Evolutionary conservation across 64 coral and sea anemone species (phyloP).

Genomic region (Acropora yongei): DNA sequence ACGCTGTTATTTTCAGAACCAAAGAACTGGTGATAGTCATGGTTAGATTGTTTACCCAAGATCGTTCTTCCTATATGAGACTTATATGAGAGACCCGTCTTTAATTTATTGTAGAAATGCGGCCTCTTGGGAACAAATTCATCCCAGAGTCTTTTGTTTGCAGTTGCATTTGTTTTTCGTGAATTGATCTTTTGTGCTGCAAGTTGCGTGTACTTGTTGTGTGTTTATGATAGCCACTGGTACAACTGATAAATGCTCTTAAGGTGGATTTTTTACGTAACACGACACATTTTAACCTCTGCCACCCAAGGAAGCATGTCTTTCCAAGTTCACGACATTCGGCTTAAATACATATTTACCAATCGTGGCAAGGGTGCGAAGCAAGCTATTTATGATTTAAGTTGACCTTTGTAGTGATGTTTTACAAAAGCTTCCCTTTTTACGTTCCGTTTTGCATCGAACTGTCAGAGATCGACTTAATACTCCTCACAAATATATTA

Average conservation of each 20-base stretch:
- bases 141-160: not conserved
- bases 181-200: not conserved
- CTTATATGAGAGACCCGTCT: not conserved
- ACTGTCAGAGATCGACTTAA: no score
- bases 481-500: no score
- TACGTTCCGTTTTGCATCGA: no score
- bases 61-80: not conserved
- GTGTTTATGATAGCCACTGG: not conserved
- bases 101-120: not conserved
- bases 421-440: no score
- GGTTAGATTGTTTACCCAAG: not conserved
- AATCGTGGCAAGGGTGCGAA: no score
- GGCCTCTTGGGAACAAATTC: conserved; percentile 15
- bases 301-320: not conserved
- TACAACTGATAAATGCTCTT: not conserved
- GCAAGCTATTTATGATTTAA: no score
- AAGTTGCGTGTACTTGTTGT: not conserved
- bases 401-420: no score
- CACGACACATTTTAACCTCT: not conserved
- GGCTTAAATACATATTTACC: no score
- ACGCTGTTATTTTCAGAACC: not conserved
- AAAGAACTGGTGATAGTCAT: not conserved
- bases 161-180: conserved; percentile 16
- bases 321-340: no score
- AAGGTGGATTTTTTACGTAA: not conserved